These are phyloP conservation scores for Drosophila varians DNA, from an alignment of 1,140 invertebrate species.

Conservation along the genomic window DNA sequence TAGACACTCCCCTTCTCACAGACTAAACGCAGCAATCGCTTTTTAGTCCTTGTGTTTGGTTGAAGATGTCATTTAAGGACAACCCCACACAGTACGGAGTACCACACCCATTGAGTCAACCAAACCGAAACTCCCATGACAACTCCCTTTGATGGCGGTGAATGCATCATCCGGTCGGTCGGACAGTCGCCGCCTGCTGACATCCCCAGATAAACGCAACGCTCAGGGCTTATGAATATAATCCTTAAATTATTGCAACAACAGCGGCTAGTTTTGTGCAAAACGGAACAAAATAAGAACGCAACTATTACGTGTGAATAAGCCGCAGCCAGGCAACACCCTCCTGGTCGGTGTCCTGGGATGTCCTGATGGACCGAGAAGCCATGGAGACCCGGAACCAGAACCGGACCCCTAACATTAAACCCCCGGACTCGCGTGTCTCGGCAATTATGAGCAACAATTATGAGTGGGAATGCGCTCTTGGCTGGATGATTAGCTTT, in stretches of 20 bases:
- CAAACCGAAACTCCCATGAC: background rate
- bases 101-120: background rate
- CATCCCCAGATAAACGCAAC: conserved; percentile 58
- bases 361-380: background rate
- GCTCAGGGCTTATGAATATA: conserved; percentile 74
- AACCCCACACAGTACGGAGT: background rate
- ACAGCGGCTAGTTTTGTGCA: conserved; percentile 50
- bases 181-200: conserved; percentile 22
- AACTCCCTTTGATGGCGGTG: background rate
- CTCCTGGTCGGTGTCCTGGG: conserved; percentile 2
- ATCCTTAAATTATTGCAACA: conserved; percentile 78
- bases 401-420: conserved; percentile 2
- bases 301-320: conserved; percentile 75
- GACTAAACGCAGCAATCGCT: too few species aligned
- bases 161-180: conserved; percentile 15
- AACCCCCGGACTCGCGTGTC: conserved; percentile 15
- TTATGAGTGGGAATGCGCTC: conserved; percentile 59
- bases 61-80: too few species aligned
- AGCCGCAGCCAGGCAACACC: conserved; percentile 38
- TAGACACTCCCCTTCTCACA: background rate
- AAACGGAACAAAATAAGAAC: conserved; percentile 56
- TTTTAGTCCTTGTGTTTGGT: too few species aligned
- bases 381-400: conserved; percentile 5
- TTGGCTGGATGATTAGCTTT: conserved; percentile 74
- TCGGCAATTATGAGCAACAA: conserved; percentile 66